phyloP scores from a whole-genome alignment of 1,140 invertebrate species.

The Anoplolepis gracilipes region DNA sequence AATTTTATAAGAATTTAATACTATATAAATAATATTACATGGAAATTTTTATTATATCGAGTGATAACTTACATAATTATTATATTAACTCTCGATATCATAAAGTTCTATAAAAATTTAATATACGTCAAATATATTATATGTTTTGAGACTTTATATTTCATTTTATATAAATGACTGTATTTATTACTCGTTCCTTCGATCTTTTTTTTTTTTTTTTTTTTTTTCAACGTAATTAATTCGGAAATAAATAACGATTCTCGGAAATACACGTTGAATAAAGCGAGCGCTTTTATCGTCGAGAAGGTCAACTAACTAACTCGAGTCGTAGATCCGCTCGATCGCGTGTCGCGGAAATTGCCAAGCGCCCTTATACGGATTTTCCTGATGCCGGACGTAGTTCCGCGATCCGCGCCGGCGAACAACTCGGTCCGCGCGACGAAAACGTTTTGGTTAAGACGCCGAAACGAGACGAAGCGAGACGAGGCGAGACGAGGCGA shows the following conservation, averaged over 20 bases:
- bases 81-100: background rate
- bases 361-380: slow-evolving; percentile 44
- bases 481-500: background rate
- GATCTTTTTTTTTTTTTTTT: background rate
- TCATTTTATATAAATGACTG: background rate
- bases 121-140: background rate
- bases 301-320: slow-evolving; percentile 11
- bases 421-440: slow-evolving; percentile 25
- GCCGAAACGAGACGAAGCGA: too few species aligned
- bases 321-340: slow-evolving; percentile 16
- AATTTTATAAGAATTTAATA: background rate
- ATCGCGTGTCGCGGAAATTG: slow-evolving; percentile 59
- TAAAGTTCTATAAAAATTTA: background rate
- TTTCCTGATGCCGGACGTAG: slow-evolving; percentile 46
- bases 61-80: background rate
- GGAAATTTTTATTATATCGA: too few species aligned
- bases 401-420: slow-evolving; percentile 29
- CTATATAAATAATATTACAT: background rate
- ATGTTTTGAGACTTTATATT: background rate
- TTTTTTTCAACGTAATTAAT: slow-evolving; percentile 21
- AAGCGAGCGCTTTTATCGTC: background rate
- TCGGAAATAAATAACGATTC: background rate
- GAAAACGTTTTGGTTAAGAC: slow-evolving; percentile 24
- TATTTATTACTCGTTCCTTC: background rate
- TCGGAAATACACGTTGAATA: background rate